Percentiles rank a stretch among this genome's conserved stretches.
Conservation (phyloP, 2,797 vertebrate species). For the Euthynnus affinis region DNA sequence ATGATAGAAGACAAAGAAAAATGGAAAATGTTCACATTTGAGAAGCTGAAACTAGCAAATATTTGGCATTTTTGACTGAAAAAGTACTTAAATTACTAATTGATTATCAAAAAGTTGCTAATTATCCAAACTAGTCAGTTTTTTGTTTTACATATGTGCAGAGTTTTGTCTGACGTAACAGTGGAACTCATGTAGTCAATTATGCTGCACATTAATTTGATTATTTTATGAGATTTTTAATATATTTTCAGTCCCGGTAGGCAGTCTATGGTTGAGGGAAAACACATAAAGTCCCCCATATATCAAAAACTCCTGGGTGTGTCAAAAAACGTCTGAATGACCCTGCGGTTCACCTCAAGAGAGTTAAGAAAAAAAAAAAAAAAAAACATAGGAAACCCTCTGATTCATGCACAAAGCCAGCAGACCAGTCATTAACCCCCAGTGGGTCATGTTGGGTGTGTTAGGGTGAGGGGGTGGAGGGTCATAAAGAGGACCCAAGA, state of each 20-base stretch:
- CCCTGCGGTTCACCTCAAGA: constrained; percentile 37
- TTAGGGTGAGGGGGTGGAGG: constrained; percentile 44
- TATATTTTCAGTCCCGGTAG: background rate
- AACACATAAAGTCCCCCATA: constrained; percentile 17
- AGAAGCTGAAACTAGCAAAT: background rate
- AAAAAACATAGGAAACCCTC: constrained; percentile 57
- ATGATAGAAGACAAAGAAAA: background rate
- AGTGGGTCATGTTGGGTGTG: constrained; percentile 66
- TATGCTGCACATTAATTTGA: background rate
- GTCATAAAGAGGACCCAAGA: constrained; percentile 70
- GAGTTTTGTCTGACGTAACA: background rate
- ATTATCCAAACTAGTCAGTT: background rate
- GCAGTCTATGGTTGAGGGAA: constrained; percentile 16
- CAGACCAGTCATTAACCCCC: constrained; percentile 75
- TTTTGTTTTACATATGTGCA: background rate
- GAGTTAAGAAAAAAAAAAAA: constrained; percentile 36
- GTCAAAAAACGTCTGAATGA: constrained; percentile 37
- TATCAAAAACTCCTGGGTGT: constrained; percentile 45
- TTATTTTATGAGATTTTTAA: background rate
- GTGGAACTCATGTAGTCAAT: no score
- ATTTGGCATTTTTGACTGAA: constrained; percentile 1
- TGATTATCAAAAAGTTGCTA: background rate
- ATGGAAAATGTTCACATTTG: background rate
- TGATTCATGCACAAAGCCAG: constrained; percentile 70
- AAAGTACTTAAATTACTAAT: background rate